Evolutionary conservation across 2,888 invertebrate genomes (phyloP).

Genomic region (Athetis lepigone): DNA sequence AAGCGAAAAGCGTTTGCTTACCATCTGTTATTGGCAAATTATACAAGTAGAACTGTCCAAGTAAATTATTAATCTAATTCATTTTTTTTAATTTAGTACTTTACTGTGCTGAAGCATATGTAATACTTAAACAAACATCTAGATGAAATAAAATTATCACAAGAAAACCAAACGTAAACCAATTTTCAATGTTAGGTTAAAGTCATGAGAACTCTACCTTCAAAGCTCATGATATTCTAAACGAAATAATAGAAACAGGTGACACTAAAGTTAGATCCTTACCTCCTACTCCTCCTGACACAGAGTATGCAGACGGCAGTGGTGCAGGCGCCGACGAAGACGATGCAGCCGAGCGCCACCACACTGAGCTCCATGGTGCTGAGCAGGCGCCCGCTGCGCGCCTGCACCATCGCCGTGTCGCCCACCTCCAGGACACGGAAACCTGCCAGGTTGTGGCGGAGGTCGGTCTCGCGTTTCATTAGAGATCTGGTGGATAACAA

Average conservation of each 20-base stretch:
- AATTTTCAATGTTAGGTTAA: no score
- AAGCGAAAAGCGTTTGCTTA: conserved; percentile 74
- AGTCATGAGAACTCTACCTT: no score
- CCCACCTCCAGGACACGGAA: conserved; percentile 93
- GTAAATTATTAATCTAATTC: no score
- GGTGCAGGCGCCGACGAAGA: conserved; percentile 95
- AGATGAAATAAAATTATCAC: no score
- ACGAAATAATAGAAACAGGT: no score
- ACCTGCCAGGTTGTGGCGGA: conserved; percentile 92
- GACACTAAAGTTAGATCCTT: conserved; percentile 26
- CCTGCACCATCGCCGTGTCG: conserved; percentile 81
- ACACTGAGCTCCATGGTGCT: conserved; percentile 95
- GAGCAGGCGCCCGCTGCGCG: conserved; percentile 79
- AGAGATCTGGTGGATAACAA: conserved; percentile 88
- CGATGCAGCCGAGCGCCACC: conserved; percentile 94
- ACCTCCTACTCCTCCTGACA: conserved; percentile 92
- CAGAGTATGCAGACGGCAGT: conserved; percentile 95
- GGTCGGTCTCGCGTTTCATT: conserved; percentile 90
- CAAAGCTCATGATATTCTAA: no score
- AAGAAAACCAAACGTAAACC: no score
- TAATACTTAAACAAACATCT: no score
- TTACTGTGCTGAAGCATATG: no score
- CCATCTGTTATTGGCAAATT: conserved; percentile 54
- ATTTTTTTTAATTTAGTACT: no score
- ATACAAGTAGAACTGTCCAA: neutral